phyloP scores from a whole-genome alignment of 1,140 invertebrate genomes.

The Cotesia typhae region DNA sequence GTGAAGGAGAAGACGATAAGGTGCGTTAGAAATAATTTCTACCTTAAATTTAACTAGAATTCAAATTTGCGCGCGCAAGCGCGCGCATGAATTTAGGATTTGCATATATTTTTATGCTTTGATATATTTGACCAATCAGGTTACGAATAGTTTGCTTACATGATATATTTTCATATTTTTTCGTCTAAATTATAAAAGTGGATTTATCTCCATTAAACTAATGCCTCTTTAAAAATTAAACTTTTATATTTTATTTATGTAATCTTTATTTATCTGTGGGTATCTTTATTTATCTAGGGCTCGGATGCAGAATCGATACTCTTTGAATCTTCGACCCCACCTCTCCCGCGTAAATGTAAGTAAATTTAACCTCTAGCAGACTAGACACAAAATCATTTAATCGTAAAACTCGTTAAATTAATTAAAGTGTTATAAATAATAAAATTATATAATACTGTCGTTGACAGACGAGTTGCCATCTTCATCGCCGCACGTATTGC shows the following conservation, averaged over 20 bases:
- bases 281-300: slow-evolving; percentile 64
- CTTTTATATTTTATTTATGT: slow-evolving; percentile 13
- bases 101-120: no score
- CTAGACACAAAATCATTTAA: slow-evolving; percentile 19
- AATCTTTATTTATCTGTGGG: neutral
- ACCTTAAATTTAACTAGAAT: neutral
- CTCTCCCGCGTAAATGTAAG: slow-evolving; percentile 70
- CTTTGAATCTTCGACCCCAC: slow-evolving; percentile 73
- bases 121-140: no score
- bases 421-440: slow-evolving; percentile 14
- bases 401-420: slow-evolving; percentile 49
- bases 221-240: neutral
- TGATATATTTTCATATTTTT: no score
- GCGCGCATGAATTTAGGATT: no score
- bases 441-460: slow-evolving; percentile 30
- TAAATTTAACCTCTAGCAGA: slow-evolving; percentile 30
- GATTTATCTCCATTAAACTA: slow-evolving; percentile 10
- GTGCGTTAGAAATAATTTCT: slow-evolving; percentile 64
- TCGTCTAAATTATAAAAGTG: no score
- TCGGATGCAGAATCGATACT: slow-evolving; percentile 80
- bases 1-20: slow-evolving; percentile 87
- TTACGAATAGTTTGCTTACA: no score
- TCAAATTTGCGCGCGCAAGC: no score
- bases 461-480: slow-evolving; percentile 63
- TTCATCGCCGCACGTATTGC: slow-evolving; percentile 67